Conservation (phyloP, 2,113 vertebrate species). For the Buteo buteo region DNA sequence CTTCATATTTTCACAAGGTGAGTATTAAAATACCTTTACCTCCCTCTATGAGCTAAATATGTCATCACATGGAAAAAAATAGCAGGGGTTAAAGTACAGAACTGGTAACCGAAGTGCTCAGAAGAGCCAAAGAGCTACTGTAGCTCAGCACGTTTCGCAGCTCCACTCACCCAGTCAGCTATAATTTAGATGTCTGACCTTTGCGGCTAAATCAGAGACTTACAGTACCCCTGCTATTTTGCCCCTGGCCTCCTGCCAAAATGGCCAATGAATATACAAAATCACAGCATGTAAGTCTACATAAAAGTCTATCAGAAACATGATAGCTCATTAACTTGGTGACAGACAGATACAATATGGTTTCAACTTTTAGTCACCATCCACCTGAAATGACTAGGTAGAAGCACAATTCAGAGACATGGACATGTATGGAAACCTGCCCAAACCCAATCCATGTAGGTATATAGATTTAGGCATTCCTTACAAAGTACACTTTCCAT, state of each 20-base stretch:
- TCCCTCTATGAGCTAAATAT: neutral
- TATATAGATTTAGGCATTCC: neutral
- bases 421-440: neutral
- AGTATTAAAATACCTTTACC: neutral
- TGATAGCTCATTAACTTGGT: neutral
- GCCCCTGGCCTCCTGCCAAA: neutral
- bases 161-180: neutral
- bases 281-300: neutral
- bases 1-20: neutral
- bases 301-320: neutral
- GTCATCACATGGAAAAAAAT: neutral
- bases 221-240: neutral
- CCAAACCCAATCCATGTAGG: accelerated
- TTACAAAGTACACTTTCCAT: neutral
- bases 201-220: neutral
- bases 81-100: neutral
- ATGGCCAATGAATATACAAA: neutral
- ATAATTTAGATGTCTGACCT: neutral
- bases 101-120: neutral
- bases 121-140: neutral
- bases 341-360: neutral
- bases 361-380: neutral
- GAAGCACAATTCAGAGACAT: neutral
- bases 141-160: neutral
- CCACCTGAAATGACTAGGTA: neutral